A percentile compares a stretch with the other conserved stretches of the same genome.
phyloP scores from a whole-genome alignment of 2,797 vertebrate species.

The Danionella dracula region DNA sequence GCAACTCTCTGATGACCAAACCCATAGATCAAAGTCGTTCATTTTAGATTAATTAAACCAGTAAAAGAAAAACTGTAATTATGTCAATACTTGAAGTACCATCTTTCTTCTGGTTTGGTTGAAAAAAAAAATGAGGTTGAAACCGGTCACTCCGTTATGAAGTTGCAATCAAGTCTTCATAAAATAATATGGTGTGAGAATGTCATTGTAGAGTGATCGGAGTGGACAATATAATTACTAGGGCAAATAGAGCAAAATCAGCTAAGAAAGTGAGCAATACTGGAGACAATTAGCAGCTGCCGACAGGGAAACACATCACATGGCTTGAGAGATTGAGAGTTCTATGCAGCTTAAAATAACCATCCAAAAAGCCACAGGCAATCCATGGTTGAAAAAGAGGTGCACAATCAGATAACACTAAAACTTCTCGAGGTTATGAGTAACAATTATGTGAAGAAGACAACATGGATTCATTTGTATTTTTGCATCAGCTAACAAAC shows the following conservation, averaged over 20 bases:
- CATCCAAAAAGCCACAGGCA: background rate
- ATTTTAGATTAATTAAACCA: too few relatives aligned
- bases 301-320: slow-evolving; percentile 1
- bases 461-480: background rate
- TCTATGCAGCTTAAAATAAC: slow-evolving; percentile 7
- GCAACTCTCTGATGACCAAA: too few relatives aligned
- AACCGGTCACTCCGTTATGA: background rate
- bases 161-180: background rate
- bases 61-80: too few relatives aligned
- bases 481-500: too few relatives aligned
- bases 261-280: background rate
- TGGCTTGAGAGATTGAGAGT: background rate
- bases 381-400: background rate
- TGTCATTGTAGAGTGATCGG: background rate
- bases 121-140: background rate
- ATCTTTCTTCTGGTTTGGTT: background rate
- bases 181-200: slow-evolving; percentile 2
- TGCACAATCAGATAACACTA: background rate
- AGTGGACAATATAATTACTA: slow-evolving; percentile 9
- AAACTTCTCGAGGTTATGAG: too few relatives aligned
- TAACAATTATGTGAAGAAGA: too few relatives aligned
- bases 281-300: slow-evolving; percentile 9
- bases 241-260: background rate
- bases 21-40: too few relatives aligned
- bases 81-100: background rate